These are phyloP conservation scores for Seriola aureovittata DNA, from an alignment of 2,113 vertebrate species.

Conservation along the genomic window DNA sequence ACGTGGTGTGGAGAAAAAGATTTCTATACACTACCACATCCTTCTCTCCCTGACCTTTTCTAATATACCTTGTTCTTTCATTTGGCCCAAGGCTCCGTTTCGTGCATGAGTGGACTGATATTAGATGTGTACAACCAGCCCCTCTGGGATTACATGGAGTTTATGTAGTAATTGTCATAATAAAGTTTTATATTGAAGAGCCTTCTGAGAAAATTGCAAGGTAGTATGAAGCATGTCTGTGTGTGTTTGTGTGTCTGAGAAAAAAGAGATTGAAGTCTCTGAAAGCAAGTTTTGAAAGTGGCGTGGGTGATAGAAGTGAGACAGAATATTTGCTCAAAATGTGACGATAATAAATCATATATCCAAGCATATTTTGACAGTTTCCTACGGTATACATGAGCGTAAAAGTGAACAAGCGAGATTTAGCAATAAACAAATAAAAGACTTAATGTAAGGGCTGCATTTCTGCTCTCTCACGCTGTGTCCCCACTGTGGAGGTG, in stretches of 20 bases:
- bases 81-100: constrained; percentile 14
- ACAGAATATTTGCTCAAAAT: neutral
- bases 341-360: neutral
- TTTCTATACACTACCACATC: constrained; percentile 34
- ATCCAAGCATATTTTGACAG: neutral
- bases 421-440: neutral
- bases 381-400: neutral
- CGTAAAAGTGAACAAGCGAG: neutral
- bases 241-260: constrained; percentile 8
- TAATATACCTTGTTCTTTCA: constrained; percentile 27
- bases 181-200: constrained; percentile 49
- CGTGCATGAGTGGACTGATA: constrained; percentile 33
- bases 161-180: constrained; percentile 39
- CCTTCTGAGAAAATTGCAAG: constrained; percentile 50
- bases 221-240: constrained; percentile 8
- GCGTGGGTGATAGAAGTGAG: neutral
- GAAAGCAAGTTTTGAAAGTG: neutral
- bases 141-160: constrained; percentile 32
- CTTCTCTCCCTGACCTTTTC: constrained; percentile 29
- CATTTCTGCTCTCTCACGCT: constrained; percentile 3
- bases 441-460: neutral
- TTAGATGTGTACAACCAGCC: constrained; percentile 22
- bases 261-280: neutral
- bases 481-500: constrained; percentile 9
- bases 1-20: constrained; percentile 11